phyloP scores from a whole-genome alignment of 2,797 vertebrate genomes.

The Pempheris klunzingeri region DNA sequence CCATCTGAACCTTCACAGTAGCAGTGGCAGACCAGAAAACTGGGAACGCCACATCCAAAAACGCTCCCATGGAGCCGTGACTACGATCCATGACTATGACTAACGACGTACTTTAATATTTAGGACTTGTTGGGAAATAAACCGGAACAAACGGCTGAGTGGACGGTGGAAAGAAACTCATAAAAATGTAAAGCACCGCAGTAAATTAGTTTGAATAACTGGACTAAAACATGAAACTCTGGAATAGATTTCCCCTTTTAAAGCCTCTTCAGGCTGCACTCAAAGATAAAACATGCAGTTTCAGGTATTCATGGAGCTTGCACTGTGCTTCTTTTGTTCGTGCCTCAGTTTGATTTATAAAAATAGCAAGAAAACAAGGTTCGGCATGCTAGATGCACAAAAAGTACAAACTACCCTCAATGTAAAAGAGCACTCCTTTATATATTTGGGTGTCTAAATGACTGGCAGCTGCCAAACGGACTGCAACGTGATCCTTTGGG shows the following conservation, averaged over 20 bases:
- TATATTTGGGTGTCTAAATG: no score
- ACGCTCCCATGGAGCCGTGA: no score
- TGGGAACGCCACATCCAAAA: no score
- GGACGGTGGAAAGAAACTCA: no score
- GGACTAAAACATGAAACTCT: background rate
- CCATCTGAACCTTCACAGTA: no score
- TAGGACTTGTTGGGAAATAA: background rate
- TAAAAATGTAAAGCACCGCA: background rate
- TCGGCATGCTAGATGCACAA: background rate
- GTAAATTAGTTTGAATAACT: background rate
- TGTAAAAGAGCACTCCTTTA: no score
- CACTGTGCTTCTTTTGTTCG: conserved; percentile 4
- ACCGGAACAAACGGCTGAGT: background rate
- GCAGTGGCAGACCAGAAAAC: no score
- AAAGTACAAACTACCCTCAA: background rate
- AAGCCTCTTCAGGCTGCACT: no score
- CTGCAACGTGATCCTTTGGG: no score
- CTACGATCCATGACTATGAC: no score
- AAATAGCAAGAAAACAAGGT: background rate
- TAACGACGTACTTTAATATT: background rate
- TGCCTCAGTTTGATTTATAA: background rate
- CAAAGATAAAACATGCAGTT: background rate
- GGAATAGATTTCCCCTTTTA: no score
- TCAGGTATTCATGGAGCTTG: background rate
- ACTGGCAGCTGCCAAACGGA: no score